phyloP scores from a whole-genome alignment of 1,140 invertebrate species.

The Leucophenga varia region DNA sequence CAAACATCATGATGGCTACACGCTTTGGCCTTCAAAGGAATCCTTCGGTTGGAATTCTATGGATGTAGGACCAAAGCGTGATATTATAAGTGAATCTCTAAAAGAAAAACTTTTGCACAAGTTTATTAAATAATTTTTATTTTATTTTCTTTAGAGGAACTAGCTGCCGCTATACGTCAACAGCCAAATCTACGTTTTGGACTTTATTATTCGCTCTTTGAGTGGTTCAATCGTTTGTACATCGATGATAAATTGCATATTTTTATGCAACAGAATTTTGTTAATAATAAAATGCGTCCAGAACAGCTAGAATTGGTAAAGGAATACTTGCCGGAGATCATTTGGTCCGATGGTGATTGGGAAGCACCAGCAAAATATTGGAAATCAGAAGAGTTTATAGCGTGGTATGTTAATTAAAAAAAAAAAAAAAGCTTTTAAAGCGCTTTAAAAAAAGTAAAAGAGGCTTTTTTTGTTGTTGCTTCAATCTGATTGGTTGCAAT shows the following conservation, averaged over 20 bases:
- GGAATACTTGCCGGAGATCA: constrained; percentile 81
- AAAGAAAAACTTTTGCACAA: too few relatives aligned
- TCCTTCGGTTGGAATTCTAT: constrained; percentile 89
- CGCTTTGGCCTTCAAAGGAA: constrained; percentile 82
- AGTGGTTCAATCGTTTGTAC: constrained; percentile 91
- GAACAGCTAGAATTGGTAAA: constrained; percentile 75
- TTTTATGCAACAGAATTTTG: constrained; percentile 69
- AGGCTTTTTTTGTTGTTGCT: not conserved
- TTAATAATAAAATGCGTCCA: constrained; percentile 69
- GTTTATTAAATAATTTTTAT: not conserved
- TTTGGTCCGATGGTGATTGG: constrained; percentile 96
- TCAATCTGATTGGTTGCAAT: not conserved
- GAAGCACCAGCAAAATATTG: constrained; percentile 80
- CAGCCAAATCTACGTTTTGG: constrained; percentile 75
- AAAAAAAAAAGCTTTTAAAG: too few relatives aligned
- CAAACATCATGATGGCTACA: constrained; percentile 93
- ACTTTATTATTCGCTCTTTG: constrained; percentile 85
- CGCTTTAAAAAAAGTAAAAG: too few relatives aligned
- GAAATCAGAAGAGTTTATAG: constrained; percentile 76
- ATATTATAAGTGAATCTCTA: constrained; percentile 71
- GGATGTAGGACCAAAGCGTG: constrained; percentile 81
- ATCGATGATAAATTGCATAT: constrained; percentile 70
- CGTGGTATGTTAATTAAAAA: constrained; percentile 72
- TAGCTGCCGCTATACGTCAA: constrained; percentile 69
- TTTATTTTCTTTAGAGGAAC: constrained; percentile 57